Conservation (phyloP, 1,140 invertebrate genomes). For the Drosophila quadrilineata region DNA sequence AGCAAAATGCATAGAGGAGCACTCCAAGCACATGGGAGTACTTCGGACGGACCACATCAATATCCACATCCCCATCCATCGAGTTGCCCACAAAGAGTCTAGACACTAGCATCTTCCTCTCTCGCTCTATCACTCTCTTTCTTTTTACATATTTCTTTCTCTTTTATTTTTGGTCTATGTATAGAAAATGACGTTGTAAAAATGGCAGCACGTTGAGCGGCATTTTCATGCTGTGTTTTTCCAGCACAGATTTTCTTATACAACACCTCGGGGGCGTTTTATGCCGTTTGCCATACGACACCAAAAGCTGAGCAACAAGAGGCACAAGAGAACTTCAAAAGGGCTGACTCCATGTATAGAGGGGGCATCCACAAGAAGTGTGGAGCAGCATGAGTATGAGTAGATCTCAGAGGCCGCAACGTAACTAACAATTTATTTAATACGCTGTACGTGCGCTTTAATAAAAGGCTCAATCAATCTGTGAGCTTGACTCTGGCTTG, state of each 20-base stretch:
- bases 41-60: conserved; percentile 1
- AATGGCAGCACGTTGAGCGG: conserved; percentile 49
- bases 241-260: conserved; percentile 59
- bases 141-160: no score
- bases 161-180: no score
- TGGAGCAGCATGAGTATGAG: conserved; percentile 17
- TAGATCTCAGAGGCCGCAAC: conserved; percentile 45
- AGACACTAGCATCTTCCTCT: conserved; percentile 35
- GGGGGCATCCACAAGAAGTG: no score
- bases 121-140: no score
- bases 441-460: conserved; percentile 79
- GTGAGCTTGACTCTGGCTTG: no score
- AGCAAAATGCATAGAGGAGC: conserved; percentile 71
- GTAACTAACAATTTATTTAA: conserved; percentile 81
- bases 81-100: neutral
- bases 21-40: conserved; percentile 24
- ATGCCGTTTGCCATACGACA: conserved; percentile 68
- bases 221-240: conserved; percentile 54
- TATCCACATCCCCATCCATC: neutral
- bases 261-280: conserved; percentile 76
- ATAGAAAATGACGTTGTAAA: conserved; percentile 68
- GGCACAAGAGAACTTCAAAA: conserved; percentile 37
- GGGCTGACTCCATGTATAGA: conserved; percentile 40
- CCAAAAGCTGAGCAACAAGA: conserved; percentile 35
- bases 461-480: conserved; percentile 79